Evolutionary conservation across 2,797 vertebrate genomes (phyloP).

Genomic region (Crypturellus tataupa): DNA sequence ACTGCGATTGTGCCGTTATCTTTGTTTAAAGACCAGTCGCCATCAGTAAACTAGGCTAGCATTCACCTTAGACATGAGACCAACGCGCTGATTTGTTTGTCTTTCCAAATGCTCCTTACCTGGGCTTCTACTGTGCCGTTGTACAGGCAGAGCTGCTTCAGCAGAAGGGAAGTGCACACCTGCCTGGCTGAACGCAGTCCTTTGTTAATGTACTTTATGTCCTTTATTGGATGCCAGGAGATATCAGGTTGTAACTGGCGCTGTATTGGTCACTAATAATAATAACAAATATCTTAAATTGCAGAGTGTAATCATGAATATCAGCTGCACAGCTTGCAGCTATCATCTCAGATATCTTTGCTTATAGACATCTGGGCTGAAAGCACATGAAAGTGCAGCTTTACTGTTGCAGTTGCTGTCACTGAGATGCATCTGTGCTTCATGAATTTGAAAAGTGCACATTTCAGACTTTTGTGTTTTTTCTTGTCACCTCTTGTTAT

Average conservation of each 20-base stretch:
- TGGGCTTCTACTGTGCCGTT: neutral
- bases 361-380: neutral
- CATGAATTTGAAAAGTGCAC: neutral
- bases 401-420: neutral
- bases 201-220: neutral
- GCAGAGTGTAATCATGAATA: neutral
- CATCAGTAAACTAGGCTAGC: neutral
- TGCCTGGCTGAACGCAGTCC: rapidly evolving
- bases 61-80: neutral
- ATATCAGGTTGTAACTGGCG: neutral
- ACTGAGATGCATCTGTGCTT: neutral
- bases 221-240: neutral
- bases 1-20: neutral
- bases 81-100: neutral
- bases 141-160: neutral
- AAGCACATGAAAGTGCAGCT: rapidly evolving
- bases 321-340: neutral
- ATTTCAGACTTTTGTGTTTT: neutral
- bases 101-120: neutral
- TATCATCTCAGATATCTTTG: neutral
- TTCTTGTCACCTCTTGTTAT: neutral
- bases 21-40: neutral
- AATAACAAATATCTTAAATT: neutral
- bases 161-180: neutral
- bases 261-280: neutral